Conservation (phyloP, 2,888 invertebrate species). For the Creontiades dilutus region DNA sequence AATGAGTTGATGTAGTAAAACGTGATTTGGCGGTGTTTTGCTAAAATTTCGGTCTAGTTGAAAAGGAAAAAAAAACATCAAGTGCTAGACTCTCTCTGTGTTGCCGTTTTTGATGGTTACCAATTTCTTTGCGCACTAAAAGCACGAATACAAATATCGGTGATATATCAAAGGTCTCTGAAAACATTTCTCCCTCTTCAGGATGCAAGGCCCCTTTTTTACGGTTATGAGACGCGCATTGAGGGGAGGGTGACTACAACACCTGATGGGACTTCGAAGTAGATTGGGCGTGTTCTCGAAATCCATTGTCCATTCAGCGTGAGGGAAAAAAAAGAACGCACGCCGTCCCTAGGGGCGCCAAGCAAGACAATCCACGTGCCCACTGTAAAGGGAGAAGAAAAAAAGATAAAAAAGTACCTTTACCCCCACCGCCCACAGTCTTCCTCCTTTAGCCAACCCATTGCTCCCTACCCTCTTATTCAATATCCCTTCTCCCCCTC, state of each 20-base stretch:
- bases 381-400: conserved; percentile 30
- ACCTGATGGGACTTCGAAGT: conserved; percentile 22
- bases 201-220: conserved; percentile 34
- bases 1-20: no score
- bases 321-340: background rate
- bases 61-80: no score
- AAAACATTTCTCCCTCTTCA: background rate
- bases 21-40: no score
- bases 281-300: conserved; percentile 29
- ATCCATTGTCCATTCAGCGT: conserved; percentile 49
- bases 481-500: conserved; percentile 43
- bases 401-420: conserved; percentile 10
- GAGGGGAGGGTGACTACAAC: background rate
- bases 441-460: conserved; percentile 10
- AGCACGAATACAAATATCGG: background rate
- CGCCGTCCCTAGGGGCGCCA: conserved; percentile 11
- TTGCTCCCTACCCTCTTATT: conserved; percentile 34
- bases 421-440: conserved; percentile 21
- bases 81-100: no score
- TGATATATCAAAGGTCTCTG: background rate
- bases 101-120: no score
- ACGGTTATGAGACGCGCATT: conserved; percentile 8
- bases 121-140: background rate
- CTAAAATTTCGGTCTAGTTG: no score
- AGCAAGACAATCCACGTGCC: conserved; percentile 57